Conservation (phyloP, 2,888 invertebrate species). For the Ochlodes sylvanus region DNA sequence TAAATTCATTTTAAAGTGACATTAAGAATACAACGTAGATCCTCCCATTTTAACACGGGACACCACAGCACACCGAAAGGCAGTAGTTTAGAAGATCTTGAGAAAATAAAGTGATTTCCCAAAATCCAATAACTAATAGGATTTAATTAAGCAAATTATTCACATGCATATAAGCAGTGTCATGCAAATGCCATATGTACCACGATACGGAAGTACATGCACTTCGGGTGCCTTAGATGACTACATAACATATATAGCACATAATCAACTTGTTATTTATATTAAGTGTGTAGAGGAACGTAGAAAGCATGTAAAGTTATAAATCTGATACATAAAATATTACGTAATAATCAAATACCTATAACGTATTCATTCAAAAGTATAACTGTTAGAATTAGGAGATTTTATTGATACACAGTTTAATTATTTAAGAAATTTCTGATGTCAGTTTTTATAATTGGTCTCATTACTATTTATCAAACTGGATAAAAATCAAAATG, state of each 20-base stretch:
- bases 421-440: too few species aligned
- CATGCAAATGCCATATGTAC: constrained; percentile 27
- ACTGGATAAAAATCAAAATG: too few species aligned
- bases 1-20: neutral
- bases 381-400: too few species aligned
- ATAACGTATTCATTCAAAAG: too few species aligned
- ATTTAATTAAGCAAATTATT: constrained; percentile 11
- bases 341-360: too few species aligned
- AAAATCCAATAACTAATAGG: neutral
- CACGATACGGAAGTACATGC: constrained; percentile 28
- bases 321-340: too few species aligned
- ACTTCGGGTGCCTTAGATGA: constrained; percentile 1
- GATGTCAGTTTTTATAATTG: too few species aligned
- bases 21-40: constrained; percentile 10
- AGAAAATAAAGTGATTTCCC: constrained; percentile 1
- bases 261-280: too few species aligned
- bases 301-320: too few species aligned
- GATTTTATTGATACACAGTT: too few species aligned
- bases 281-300: too few species aligned
- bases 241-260: neutral
- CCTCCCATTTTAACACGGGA: neutral
- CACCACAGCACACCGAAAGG: constrained; percentile 14
- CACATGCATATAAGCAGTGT: constrained; percentile 19
- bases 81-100: constrained; percentile 6
- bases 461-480: too few species aligned